Base-by-base conservation (phyloP, 2,797 vertebrate genomes). In the Mormyrops boulengeri region DNA sequence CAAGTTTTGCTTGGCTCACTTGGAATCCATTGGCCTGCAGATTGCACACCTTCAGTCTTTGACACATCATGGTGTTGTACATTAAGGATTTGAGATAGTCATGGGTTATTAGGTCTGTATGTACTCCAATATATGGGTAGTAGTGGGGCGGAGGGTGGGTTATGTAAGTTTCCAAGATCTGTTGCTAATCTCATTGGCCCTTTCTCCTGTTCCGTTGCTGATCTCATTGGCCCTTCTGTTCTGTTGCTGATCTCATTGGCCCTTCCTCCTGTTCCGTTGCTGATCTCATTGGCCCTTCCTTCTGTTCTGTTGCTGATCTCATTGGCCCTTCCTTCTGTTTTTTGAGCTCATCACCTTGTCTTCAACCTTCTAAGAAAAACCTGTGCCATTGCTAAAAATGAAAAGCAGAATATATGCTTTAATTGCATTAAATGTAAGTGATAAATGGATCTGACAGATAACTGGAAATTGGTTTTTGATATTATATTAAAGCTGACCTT, bases 381-480 rank as follows among this genome's bases (percentile, higher is more conserved):
- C 44, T n/a, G 19, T 50, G 47, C 38, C 85, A 73, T n/a, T 87
- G 82, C 50, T 85, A 22, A 82, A 44, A 82, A 82, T 91, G 88
- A 92, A 93, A 93, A 91, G 88, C 94, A 93, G 94, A 93, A 93
- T 94, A 94, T 93, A 90, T 90, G 88, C 93, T 94, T 92, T 96
- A 97, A 97, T 97, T 97, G 94, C 95, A 94, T 96, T 96, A 95
- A 95, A 95, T 93, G 90, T 92, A 94, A 92, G 94, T 97, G 96
- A 97, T 97, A 95, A 97, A 97, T 97, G 96, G 95, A 92, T 92
- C 93, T 96, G 96, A 97, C 96, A 96, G 96, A 95, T 92, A 94
- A 95, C 94, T 96, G 94, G 95, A 97, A 97, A 97, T 97, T 96
- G 96, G 92, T 96, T 97, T 96, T 96, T 95, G 95, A 96, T 97